phyloP scores from a whole-genome alignment of 2,797 vertebrate genomes.

The Picus viridis region DNA sequence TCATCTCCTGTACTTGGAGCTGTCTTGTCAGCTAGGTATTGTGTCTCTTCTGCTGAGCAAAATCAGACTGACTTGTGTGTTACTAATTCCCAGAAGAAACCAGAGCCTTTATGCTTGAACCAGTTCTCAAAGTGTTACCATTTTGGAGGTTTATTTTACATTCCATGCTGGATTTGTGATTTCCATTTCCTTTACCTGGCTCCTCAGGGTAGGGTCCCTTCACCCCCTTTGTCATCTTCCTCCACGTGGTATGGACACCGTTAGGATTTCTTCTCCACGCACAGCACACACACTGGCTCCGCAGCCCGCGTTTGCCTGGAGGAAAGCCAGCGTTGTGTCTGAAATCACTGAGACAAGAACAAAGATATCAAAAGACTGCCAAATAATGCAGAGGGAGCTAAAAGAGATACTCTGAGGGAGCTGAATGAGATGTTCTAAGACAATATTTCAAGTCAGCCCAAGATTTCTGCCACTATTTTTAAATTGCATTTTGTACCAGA shows the following conservation, averaged over 20 bases:
- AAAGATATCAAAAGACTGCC: background rate
- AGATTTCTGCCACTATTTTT: background rate
- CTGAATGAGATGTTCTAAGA: background rate
- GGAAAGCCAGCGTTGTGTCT: constrained; percentile 24
- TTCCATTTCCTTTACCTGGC: background rate
- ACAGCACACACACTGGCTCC: background rate
- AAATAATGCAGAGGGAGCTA: constrained; percentile 19
- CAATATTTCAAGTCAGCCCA: background rate
- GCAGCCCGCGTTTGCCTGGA: constrained; percentile 1
- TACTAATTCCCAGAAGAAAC: constrained; percentile 48
- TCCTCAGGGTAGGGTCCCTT: background rate
- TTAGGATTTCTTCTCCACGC: background rate
- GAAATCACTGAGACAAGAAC: constrained; percentile 9
- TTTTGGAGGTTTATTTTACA: background rate
- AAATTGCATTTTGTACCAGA: background rate
- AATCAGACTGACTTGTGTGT: constrained; percentile 45
- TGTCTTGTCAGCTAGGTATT: constrained; percentile 66
- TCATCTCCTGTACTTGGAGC: constrained; percentile 50
- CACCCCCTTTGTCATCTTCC: background rate
- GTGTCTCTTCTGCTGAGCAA: constrained; percentile 40
- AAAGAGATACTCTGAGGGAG: background rate
- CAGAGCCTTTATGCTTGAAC: constrained; percentile 11
- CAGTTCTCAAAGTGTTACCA: background rate
- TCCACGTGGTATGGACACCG: background rate
- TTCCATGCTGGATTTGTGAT: background rate